Evolutionary conservation across 2,888 invertebrate species (phyloP).

Genomic region (Seladonia tumulorum): DNA sequence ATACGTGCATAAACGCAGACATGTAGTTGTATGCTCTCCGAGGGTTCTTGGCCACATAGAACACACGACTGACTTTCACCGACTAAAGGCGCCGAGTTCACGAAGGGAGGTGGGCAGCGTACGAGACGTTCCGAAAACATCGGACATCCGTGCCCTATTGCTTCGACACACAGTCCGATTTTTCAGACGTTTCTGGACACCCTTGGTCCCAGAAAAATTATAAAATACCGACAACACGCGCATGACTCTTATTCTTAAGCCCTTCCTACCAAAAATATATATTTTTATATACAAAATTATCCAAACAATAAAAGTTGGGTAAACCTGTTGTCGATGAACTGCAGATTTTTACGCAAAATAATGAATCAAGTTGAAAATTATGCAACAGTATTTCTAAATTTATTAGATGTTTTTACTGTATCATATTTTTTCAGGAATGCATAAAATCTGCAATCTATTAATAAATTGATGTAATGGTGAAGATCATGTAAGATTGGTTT

Average conservation of each 20-base stretch:
- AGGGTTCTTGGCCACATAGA: constrained; percentile 61
- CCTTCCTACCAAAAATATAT: neutral
- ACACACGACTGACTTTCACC: constrained; percentile 75
- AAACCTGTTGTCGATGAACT: too few species aligned
- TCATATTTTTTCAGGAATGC: too few species aligned
- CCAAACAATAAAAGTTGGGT: neutral
- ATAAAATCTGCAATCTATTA: neutral
- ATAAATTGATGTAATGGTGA: neutral
- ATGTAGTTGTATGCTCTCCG: constrained; percentile 48
- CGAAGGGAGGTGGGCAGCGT: constrained; percentile 42
- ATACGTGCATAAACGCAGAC: constrained; percentile 2
- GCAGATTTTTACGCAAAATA: too few species aligned
- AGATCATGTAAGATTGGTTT: neutral
- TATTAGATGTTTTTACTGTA: too few species aligned
- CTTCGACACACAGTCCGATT: constrained; percentile 15
- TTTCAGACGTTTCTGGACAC: neutral
- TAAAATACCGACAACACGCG: too few species aligned
- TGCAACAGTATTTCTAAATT: too few species aligned
- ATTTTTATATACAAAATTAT: neutral
- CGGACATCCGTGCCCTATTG: constrained; percentile 13
- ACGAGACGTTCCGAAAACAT: constrained; percentile 59
- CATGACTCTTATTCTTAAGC: neutral
- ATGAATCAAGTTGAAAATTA: too few species aligned
- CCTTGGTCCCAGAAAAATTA: neutral
- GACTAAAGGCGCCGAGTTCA: constrained; percentile 56